Percentiles rank a stretch among this genome's conserved stretches.
Conservation (phyloP, 2,888 invertebrate species). For the Microplitis manilae region DNA sequence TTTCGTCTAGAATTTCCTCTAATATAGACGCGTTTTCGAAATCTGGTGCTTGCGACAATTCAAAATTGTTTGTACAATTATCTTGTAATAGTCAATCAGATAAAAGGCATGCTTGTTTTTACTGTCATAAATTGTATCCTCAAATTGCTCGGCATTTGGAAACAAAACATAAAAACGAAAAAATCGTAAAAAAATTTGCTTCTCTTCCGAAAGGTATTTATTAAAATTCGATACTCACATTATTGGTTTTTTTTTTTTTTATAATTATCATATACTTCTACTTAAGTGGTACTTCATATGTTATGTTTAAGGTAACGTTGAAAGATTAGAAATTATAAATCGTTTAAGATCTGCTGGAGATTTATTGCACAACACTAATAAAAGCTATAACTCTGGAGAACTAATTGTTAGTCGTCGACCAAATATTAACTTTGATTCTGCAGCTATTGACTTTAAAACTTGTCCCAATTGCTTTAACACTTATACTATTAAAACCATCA, state of each 20-base stretch:
- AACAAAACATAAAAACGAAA: neutral
- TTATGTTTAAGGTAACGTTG: neutral
- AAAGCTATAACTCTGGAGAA: neutral
- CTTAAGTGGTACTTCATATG: no score
- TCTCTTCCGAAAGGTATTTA: neutral
- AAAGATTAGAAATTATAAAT: neutral
- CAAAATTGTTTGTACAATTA: no score
- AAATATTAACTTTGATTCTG: neutral
- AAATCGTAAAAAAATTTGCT: conserved; percentile 2
- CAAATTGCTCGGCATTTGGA: conserved; percentile 8
- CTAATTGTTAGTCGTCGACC: neutral
- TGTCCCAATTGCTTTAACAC: neutral
- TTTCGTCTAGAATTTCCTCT: no score
- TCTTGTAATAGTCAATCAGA: neutral
- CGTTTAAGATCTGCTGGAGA: neutral
- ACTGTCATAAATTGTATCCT: neutral
- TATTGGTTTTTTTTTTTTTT: no score
- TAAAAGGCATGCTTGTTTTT: conserved; percentile 6
- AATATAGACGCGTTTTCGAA: no score
- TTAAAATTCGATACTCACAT: no score
- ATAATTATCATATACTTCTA: no score
- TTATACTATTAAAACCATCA: neutral
- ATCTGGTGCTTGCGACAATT: no score
- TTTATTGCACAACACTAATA: neutral
- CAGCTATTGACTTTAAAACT: neutral